These are phyloP conservation scores for Neopelma chrysocephalum DNA, from an alignment of 2,797 vertebrate genomes.

Conservation along the genomic window DNA sequence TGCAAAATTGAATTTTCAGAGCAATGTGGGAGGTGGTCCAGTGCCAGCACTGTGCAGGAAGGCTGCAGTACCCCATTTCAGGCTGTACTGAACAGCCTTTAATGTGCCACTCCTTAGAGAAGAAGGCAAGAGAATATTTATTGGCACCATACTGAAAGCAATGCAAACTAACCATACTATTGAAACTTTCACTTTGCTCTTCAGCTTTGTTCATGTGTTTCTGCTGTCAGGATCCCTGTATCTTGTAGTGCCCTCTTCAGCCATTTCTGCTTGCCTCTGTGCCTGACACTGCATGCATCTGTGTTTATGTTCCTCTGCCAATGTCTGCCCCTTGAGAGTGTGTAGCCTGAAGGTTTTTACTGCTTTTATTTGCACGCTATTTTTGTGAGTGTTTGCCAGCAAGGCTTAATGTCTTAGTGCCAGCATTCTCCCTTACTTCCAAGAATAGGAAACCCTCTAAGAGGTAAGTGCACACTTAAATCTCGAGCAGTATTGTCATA, in stretches of 20 bases:
- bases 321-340: background rate
- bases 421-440: background rate
- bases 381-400: constrained; percentile 34
- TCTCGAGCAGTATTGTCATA: background rate
- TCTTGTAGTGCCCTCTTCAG: background rate
- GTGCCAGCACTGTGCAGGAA: background rate
- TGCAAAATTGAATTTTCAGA: background rate
- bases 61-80: background rate
- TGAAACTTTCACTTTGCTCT: background rate
- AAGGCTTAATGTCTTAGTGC: constrained; percentile 20
- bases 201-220: background rate
- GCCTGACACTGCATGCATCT: constrained; percentile 27
- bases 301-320: background rate
- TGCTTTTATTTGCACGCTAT: constrained; percentile 32
- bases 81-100: background rate
- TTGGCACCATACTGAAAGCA: background rate
- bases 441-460: background rate
- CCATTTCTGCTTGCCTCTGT: background rate
- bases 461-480: background rate
- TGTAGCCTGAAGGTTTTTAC: constrained; percentile 25
- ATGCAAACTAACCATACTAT: background rate
- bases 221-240: background rate
- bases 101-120: background rate
- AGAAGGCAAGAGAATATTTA: background rate
- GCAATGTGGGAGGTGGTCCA: background rate